These are phyloP conservation scores for Coluber constrictor DNA, from an alignment of 2,797 vertebrate genomes.

Conservation along the genomic window DNA sequence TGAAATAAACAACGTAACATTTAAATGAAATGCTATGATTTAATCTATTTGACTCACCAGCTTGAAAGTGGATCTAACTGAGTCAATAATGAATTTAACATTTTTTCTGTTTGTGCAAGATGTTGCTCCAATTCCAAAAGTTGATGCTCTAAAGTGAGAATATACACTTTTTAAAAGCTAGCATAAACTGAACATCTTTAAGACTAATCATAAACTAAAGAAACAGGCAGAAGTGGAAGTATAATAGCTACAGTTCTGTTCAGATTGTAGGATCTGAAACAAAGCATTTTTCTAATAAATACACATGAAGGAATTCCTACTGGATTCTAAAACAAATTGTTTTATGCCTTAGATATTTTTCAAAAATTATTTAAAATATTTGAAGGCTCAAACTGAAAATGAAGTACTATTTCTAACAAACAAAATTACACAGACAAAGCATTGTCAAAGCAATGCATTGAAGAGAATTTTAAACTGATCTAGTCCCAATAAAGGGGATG, in stretches of 20 bases:
- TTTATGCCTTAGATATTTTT: not conserved
- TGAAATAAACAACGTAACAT: not conserved
- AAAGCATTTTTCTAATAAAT: not conserved
- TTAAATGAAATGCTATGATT: not conserved
- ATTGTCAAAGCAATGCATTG: not conserved
- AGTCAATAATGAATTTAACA: constrained; percentile 88
- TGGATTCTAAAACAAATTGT: not conserved
- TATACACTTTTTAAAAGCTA: constrained; percentile 3
- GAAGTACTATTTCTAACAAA: not conserved
- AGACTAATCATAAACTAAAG: not conserved
- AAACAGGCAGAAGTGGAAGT: not conserved
- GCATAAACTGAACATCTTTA: not conserved
- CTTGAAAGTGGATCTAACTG: constrained; percentile 89
- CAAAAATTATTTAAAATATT: not conserved
- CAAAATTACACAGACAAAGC: not conserved
- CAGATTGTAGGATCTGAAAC: not conserved
- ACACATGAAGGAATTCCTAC: not conserved
- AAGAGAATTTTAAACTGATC: not conserved
- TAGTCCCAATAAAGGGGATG: not conserved
- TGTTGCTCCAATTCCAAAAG: constrained; percentile 85
- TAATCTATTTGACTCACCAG: constrained; percentile 74
- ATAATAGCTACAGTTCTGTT: not conserved
- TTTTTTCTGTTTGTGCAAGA: constrained; percentile 85
- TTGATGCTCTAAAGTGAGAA: constrained; percentile 77
- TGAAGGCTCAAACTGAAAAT: not conserved